Base-by-base conservation (phyloP, 1,140 invertebrate species). In the Diorhabda carinulata region DNA sequence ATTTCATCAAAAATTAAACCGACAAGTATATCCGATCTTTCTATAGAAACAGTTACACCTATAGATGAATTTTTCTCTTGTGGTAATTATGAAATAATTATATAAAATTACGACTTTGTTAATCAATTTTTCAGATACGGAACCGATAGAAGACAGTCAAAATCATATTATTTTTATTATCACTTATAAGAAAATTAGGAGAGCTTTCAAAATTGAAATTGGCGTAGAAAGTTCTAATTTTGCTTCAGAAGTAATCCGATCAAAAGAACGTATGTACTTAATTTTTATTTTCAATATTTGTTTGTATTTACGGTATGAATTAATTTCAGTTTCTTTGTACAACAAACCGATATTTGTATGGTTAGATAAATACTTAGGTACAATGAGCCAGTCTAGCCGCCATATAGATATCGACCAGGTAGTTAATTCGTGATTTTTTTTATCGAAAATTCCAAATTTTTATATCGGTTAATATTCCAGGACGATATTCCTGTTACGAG, bases 61-160 rank as follows among this genome's bases (percentile, higher is more conserved):
- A 87, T 93, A 62, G 88, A 92, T 82, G 84, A 86, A 72, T 87
- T 87, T 74, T 92, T 93, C 81, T 87, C 87, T 78, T 92, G 88
- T 84, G 88, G 91, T 84, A 89, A 91, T 78, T 88, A 87, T 89
- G 62, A 40, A 58, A 9, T 67, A 8, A 59, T 6, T 41, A 61
- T 43, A 8, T 60, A 5, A 44, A 40, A 41, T 8, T 42, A 9
- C 6, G n/a, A 52, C 4, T 3, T 52, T 3, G 6, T 52, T 52
- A 52, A 58, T 3, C 41, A 10, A 4, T 68, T 40, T 80, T 82
- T 67, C 72, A 87, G 87, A 87, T 81, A 85, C 84, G 64, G 84
- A 85, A 74, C 82, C 80, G 52, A 81, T 84, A 73, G 77, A 80
- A 52, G 78, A 83, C 62, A 82, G 83, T 74, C 77, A 83, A 40